Conservation (phyloP, 2,113 vertebrate species). For the Sisor rabdophorus region DNA sequence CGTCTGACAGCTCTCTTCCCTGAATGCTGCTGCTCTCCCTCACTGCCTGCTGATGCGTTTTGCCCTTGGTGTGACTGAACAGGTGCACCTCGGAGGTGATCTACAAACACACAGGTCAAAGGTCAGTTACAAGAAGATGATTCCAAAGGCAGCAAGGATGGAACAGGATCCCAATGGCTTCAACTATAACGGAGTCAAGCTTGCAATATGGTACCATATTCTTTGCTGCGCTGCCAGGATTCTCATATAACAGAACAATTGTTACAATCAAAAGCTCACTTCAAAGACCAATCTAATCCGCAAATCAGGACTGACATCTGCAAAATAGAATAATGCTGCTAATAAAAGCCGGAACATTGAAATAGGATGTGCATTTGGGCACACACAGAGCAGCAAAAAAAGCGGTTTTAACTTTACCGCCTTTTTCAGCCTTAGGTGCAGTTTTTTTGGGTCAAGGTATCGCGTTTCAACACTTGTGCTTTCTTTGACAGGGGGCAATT, state of each 20-base stretch:
- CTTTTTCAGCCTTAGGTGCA: background rate
- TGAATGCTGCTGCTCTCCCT: constrained; percentile 97
- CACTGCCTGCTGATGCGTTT: constrained; percentile 91
- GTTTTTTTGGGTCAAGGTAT: background rate
- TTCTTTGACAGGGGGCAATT: constrained; percentile 2
- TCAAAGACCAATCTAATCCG: constrained; percentile 38
- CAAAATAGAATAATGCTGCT: constrained; percentile 20
- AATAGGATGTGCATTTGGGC: constrained; percentile 16
- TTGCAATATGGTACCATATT: constrained; percentile 15
- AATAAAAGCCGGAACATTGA: constrained; percentile 29
- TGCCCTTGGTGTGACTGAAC: constrained; percentile 97
- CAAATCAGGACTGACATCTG: constrained; percentile 40
- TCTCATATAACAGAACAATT: constrained; percentile 42
- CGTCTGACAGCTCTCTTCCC: constrained; percentile 94
- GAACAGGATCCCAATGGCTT: constrained; percentile 38
- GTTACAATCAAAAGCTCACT: constrained; percentile 16
- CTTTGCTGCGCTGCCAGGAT: background rate
- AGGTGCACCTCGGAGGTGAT: constrained; percentile 98
- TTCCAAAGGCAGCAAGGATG: constrained; percentile 53
- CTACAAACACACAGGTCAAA: constrained; percentile 71
- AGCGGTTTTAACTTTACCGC: background rate
- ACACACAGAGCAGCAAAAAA: constrained; percentile 1
- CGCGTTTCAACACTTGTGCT: constrained; percentile 3
- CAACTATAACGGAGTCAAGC: background rate
- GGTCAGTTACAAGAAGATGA: constrained; percentile 54